Evolutionary conservation across 2,113 vertebrate genomes (phyloP), one percentile per base, ranked within the genome.

Genomic region (Vulpes vulpes): DNA sequence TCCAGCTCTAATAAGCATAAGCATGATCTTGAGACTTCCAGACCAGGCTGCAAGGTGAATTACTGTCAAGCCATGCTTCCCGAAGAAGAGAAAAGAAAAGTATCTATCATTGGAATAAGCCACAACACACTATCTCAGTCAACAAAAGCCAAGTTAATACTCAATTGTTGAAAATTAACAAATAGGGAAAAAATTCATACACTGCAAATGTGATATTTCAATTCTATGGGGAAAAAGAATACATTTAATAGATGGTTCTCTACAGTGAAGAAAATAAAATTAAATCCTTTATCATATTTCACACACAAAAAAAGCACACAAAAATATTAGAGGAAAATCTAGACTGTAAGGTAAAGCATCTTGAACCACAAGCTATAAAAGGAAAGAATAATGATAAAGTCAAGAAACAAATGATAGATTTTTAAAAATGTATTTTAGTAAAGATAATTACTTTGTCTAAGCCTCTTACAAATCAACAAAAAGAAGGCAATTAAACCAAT

Each of bases 31-130:
- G 57, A 99, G 98, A 98, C 99, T 99, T 96, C 99, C 99, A 98
- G 99, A 99, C 99, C 99, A 99, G 96, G 99, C 99, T 71, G 99
- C 99, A 32, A 99, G 98, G 98, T 99, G 99, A 98, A 99, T 98
- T 78, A 99, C 99, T 43, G 99, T 99, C 94, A 99, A 98, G 9
- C 99, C 99, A 0, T 99, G 98, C 99, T 99, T 98, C 84, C 97
- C 98, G 85, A 51, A 91, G 32, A 71, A 91, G 91, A 97, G 17
- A 98, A 22, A 96, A 97, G 96, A 88, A 17, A 23, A 97, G n/a
- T 97, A 91, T 74, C 91, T 81, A 83, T 73, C 49, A 96, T 4
- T 14, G 6, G 11, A 19, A 15, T 27, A 17, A 64, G 32, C 43
- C 27, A 55, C 15, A 51, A 38, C 35, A 57, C 22, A 38, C 57